Evolutionary conservation across 2,113 vertebrate genomes (phyloP).

Genomic region (Sebastes fasciatus): DNA sequence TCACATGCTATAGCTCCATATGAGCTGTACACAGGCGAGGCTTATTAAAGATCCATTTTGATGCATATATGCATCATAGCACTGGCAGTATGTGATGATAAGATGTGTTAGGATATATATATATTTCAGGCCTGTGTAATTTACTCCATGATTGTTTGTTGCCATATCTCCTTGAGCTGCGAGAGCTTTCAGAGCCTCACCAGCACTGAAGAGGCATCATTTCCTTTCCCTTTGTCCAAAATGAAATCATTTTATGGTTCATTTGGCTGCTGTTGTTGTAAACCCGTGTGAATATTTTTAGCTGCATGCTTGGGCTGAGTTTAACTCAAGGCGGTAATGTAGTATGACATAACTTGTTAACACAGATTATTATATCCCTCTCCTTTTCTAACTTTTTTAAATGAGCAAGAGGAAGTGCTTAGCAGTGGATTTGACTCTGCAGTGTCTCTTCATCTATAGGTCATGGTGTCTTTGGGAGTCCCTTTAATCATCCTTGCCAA

Average conservation of each 20-base stretch:
- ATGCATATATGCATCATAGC: constrained; percentile 21
- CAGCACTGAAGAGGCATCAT: background rate
- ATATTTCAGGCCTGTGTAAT: background rate
- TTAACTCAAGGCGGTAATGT: constrained; percentile 6
- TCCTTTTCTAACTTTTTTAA: constrained; percentile 23
- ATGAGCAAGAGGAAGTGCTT: background rate
- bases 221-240: constrained; percentile 37
- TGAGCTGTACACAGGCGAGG: background rate
- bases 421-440: background rate
- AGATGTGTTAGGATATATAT: background rate
- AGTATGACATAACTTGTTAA: constrained; percentile 15
- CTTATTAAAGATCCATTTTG: constrained; percentile 35
- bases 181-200: constrained; percentile 18
- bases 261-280: constrained; percentile 37
- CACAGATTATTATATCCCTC: constrained; percentile 30
- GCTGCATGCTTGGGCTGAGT: background rate
- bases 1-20: constrained; percentile 5
- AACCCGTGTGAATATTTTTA: constrained; percentile 35
- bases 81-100: constrained; percentile 15
- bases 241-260: constrained; percentile 30
- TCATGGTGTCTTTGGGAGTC: constrained; percentile 17
- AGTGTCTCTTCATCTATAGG: constrained; percentile 20
- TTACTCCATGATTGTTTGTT: constrained; percentile 17
- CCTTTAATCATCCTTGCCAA: constrained; percentile 1
- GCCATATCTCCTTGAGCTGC: constrained; percentile 12